phyloP scores from a whole-genome alignment of 2,888 invertebrate species.

The Cheilosia vulpina region DNA sequence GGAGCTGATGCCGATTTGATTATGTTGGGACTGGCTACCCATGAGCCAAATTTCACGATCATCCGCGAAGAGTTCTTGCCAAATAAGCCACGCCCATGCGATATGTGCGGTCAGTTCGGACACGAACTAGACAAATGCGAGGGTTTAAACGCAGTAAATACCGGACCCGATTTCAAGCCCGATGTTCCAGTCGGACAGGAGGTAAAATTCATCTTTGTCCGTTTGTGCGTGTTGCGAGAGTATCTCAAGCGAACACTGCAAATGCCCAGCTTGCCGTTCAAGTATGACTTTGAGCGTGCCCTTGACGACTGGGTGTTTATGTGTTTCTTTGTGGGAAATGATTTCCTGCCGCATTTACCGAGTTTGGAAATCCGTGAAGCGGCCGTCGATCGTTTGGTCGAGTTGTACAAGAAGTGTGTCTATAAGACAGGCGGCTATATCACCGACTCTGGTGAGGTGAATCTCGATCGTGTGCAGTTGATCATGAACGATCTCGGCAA shows the following conservation, averaged over 20 bases:
- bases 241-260: constrained; percentile 94
- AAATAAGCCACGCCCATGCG: constrained; percentile 97
- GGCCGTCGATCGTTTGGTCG: constrained; percentile 96
- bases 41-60: constrained; percentile 99
- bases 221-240: constrained; percentile 96
- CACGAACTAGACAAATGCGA: constrained; percentile 97
- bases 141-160: constrained; percentile 87
- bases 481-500: constrained; percentile 97
- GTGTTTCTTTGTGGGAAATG: constrained; percentile 99
- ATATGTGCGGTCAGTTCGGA: constrained; percentile 95
- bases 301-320: constrained; percentile 99
- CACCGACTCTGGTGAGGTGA: constrained; percentile 97
- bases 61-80: constrained; percentile 99
- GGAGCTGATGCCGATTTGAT: constrained; percentile 99
- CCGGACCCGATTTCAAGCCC: constrained; percentile 82
- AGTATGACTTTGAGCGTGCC: constrained; percentile 96
- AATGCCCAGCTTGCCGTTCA: constrained; percentile 97
- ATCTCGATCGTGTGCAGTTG: constrained; percentile 95
- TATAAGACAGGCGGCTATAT: constrained; percentile 97
- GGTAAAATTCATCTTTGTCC: constrained; percentile 95
- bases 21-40: constrained; percentile 99
- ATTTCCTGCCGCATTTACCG: constrained; percentile 98
- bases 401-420: constrained; percentile 96
- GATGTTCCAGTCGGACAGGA: constrained; percentile 89
- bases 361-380: constrained; percentile 98